These are phyloP conservation scores for Panthera tigris DNA, from an alignment of 2,113 vertebrate species.

Conservation along the genomic window DNA sequence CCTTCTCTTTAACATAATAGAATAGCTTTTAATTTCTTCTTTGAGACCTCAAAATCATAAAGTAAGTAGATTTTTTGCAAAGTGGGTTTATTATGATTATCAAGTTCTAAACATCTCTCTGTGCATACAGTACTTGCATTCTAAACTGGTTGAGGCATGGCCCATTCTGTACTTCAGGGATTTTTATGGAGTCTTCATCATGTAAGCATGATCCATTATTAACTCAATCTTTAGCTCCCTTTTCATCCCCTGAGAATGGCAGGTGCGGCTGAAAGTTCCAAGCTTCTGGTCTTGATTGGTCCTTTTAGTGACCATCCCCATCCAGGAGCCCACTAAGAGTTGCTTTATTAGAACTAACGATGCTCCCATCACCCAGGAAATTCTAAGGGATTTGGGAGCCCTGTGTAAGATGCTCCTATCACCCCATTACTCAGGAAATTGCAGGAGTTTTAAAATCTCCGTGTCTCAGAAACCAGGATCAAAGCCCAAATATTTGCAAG, in stretches of 20 bases:
- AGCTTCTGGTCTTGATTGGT: background rate
- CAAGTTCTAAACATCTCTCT: background rate
- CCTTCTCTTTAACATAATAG: background rate
- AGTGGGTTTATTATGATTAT: background rate
- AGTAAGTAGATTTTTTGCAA: background rate
- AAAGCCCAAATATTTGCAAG: background rate
- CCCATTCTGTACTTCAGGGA: background rate
- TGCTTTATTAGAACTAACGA: background rate
- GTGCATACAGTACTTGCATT: background rate
- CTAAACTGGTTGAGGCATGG: background rate
- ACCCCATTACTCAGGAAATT: background rate
- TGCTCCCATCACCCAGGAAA: background rate
- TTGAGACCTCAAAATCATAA: background rate
- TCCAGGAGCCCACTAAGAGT: background rate
- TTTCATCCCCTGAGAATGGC: background rate
- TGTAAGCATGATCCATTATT: background rate
- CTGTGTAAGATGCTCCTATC: background rate
- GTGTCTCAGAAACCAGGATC: background rate
- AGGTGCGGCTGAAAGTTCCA: background rate
- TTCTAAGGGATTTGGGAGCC: background rate
- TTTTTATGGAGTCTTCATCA: background rate
- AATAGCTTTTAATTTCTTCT: background rate
- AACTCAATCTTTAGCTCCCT: background rate
- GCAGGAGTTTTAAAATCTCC: background rate
- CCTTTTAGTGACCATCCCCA: background rate